Base-by-base conservation (phyloP, 2,797 vertebrate genomes). In the Enteromius viviparus region DNA sequence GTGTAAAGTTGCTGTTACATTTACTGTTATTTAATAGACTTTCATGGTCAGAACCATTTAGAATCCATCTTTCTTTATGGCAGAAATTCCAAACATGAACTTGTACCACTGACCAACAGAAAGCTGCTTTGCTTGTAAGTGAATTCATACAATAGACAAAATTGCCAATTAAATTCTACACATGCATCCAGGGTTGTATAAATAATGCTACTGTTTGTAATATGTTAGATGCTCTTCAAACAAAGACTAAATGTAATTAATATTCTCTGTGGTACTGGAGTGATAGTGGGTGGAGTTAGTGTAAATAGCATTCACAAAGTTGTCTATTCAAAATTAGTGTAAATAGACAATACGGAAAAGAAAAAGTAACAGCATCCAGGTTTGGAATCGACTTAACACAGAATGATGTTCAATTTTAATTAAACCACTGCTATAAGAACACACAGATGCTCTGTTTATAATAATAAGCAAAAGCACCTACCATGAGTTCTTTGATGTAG, bases 401-500 rank as follows among this genome's bases (percentile, higher is more conserved):
- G 8, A 71, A 49, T 17, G 6, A 4, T 42, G 55, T 5, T 34
- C 1, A 1, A 11, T 49, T 32, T n/a, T 1, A 0, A 3, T 9
- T 72, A 14, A 62, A 81, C 55, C 34, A 37, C 29, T 12, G 26
- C 68, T 80, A 62, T 14, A 81, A 23, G 69, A 64, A n/a, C 34
- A 17, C 10, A 9, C 64, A 77, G 51, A 37, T 14, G 19, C 37
- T 81, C 37, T 19, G 8, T 49, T 58, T 60, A 77, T 70, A 23
- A n/a, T 69, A 83, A 77, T 51, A 53, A 64, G 74, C 19, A 29
- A 49, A 79, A 76, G 4, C 45, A 60, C 86, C 29, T 93, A 94
- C 94, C 93, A 94, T 94, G 90, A 84, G 89, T 91, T 86, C 89
- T 85, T 82, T 87, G 87, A 85, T 79, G 81, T 86, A 89, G 82